A percentile compares a stretch with the other conserved stretches of the same genome.
phyloP scores from a whole-genome alignment of 2,888 invertebrate genomes.

The Lacanobia wlatinum region DNA sequence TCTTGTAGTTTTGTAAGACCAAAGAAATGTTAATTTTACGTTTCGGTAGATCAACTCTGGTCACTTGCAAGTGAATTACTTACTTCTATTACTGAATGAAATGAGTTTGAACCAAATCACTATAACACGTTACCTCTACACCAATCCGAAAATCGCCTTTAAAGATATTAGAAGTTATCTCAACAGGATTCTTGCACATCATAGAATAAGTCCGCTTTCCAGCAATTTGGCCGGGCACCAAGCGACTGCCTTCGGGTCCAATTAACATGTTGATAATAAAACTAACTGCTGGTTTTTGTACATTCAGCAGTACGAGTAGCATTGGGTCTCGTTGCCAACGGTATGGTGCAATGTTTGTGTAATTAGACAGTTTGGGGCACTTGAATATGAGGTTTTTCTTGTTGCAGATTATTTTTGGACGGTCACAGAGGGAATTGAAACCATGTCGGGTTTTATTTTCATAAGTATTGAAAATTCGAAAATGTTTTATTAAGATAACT shows the following conservation, averaged over 20 bases:
- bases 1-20: background rate
- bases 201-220: conserved; percentile 69
- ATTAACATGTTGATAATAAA: conserved; percentile 87
- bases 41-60: background rate
- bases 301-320: conserved; percentile 47
- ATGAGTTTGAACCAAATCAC: background rate
- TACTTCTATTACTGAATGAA: background rate
- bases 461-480: background rate
- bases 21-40: background rate
- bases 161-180: conserved; percentile 22
- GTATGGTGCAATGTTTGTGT: conserved; percentile 58
- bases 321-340: conserved; percentile 64
- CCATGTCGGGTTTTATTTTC: background rate
- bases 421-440: background rate
- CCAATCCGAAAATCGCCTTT: background rate
- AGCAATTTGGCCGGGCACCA: conserved; percentile 85
- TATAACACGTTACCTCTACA: background rate
- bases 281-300: conserved; percentile 71
- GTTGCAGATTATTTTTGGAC: conserved; percentile 20
- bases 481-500: background rate
- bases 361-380: conserved; percentile 55
- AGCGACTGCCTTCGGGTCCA: conserved; percentile 80
- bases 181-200: conserved; percentile 45
- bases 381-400: conserved; percentile 20
- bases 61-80: too few relatives aligned